These are phyloP conservation scores for Sparidentex hasta DNA, from an alignment of 2,797 vertebrate genomes.

Conservation along the genomic window DNA sequence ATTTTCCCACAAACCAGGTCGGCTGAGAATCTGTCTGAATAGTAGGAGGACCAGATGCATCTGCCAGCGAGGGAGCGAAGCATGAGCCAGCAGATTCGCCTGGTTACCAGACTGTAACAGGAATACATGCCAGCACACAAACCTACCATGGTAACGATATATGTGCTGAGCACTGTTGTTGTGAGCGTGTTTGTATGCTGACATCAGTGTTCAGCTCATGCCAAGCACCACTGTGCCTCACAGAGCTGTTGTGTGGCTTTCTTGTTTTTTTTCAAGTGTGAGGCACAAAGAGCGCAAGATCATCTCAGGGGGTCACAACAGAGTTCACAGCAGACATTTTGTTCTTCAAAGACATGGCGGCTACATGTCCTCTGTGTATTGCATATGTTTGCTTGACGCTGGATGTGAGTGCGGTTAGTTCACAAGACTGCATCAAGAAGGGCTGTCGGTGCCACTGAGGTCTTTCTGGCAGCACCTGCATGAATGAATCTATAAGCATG, in stretches of 20 bases:
- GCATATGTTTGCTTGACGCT: constrained; percentile 39
- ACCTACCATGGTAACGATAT: not conserved
- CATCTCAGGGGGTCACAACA: constrained; percentile 26
- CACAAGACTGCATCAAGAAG: constrained; percentile 41
- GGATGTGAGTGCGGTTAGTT: constrained; percentile 45
- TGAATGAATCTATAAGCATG: constrained; percentile 60
- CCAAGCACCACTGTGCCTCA: not conserved
- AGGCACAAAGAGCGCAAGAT: constrained; percentile 12
- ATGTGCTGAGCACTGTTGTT: not conserved
- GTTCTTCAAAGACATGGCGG: constrained; percentile 31
- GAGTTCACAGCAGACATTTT: constrained; percentile 22
- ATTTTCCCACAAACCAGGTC: no score
- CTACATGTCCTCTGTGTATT: constrained; percentile 40
- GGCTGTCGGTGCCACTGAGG: constrained; percentile 56
- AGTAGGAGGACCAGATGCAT: no score
- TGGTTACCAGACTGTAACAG: no score
- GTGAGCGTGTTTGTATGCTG: not conserved
- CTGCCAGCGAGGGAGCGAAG: no score
- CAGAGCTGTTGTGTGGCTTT: not conserved
- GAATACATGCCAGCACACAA: not conserved
- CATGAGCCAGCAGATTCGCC: no score
- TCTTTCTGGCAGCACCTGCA: constrained; percentile 58
- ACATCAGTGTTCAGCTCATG: not conserved
- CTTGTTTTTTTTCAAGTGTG: not conserved
- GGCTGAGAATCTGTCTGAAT: no score